A percentile compares a stretch with the other conserved stretches of the same genome.
Evolutionary conservation across 1,140 invertebrate species (phyloP).

Genomic region (Aporrectodea caliginosa): DNA sequence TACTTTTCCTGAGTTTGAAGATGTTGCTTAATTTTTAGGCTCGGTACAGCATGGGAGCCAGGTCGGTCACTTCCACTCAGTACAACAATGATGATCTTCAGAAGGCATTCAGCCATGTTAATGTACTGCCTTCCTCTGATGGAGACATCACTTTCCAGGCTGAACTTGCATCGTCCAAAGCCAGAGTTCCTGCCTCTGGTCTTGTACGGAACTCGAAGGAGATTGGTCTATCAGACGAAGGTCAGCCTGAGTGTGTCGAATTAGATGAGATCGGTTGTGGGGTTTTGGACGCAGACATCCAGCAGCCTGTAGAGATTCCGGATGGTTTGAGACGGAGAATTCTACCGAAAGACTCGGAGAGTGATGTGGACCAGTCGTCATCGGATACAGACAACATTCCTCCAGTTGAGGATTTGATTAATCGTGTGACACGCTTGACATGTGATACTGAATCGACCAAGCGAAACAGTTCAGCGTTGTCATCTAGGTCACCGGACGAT

Average conservation of each 20-base stretch:
- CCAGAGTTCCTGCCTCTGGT: background rate
- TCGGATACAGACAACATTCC: background rate
- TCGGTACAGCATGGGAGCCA: conserved; percentile 12
- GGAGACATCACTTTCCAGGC: background rate
- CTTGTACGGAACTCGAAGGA: background rate
- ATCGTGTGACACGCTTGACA: background rate
- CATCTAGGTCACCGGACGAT: background rate
- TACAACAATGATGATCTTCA: conserved; percentile 1
- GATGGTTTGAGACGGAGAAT: background rate
- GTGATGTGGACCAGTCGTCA: background rate
- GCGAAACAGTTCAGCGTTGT: background rate
- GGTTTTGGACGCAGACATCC: background rate
- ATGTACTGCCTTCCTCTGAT: background rate
- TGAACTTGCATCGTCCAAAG: background rate
- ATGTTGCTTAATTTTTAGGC: background rate
- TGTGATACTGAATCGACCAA: background rate
- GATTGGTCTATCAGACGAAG: background rate
- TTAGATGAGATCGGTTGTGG: background rate
- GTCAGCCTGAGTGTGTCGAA: background rate
- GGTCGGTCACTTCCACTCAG: conserved; percentile 8
- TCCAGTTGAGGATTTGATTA: background rate
- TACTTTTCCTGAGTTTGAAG: too few species aligned
- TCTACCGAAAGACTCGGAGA: background rate
- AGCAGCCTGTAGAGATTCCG: too few species aligned
- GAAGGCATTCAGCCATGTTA: background rate